Evolutionary conservation across 2,888 invertebrate genomes (phyloP).

Genomic region (Cosmorhoe ocellata): DNA sequence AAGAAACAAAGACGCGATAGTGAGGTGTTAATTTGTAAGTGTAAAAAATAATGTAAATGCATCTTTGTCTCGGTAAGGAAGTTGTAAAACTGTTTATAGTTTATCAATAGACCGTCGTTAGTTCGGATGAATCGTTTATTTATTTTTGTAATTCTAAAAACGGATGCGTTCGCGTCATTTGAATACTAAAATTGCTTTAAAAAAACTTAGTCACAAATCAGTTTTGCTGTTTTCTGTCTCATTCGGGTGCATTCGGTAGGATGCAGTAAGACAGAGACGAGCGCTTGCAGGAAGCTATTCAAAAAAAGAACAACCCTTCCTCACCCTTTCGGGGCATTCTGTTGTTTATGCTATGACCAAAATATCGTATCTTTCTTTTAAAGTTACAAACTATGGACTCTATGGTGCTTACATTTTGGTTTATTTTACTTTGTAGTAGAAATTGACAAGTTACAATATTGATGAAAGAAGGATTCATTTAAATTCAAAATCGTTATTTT

Average conservation of each 20-base stretch:
- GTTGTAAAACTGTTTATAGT: conserved; percentile 72
- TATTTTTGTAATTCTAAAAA: conserved; percentile 75
- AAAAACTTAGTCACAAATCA: conserved; percentile 52
- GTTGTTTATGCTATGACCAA: conserved; percentile 61
- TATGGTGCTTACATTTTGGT: conserved; percentile 21
- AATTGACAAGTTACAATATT: conserved; percentile 13
- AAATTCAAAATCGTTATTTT: conserved; percentile 59
- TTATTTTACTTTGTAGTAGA: background rate
- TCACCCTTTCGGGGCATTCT: conserved; percentile 74
- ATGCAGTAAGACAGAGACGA: conserved; percentile 54
- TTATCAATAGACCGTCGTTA: conserved; percentile 60
- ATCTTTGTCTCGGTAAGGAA: conserved; percentile 64
- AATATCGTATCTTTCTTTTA: conserved; percentile 51
- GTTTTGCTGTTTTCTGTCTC: conserved; percentile 48
- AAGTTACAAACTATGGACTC: conserved; percentile 41
- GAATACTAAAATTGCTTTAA: conserved; percentile 75
- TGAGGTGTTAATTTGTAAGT: conserved; percentile 37
- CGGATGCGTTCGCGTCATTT: conserved; percentile 78
- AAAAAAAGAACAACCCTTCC: conserved; percentile 81
- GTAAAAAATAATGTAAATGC: conserved; percentile 40
- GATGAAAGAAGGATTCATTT: conserved; percentile 53
- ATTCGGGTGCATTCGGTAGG: conserved; percentile 37
- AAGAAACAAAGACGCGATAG: conserved; percentile 38
- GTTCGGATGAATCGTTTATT: conserved; percentile 54
- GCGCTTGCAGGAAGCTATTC: conserved; percentile 72